A percentile compares a stretch with the other conserved stretches of the same genome.
phyloP scores from a whole-genome alignment of 1,140 invertebrate species.

The Platyura marginata region DNA sequence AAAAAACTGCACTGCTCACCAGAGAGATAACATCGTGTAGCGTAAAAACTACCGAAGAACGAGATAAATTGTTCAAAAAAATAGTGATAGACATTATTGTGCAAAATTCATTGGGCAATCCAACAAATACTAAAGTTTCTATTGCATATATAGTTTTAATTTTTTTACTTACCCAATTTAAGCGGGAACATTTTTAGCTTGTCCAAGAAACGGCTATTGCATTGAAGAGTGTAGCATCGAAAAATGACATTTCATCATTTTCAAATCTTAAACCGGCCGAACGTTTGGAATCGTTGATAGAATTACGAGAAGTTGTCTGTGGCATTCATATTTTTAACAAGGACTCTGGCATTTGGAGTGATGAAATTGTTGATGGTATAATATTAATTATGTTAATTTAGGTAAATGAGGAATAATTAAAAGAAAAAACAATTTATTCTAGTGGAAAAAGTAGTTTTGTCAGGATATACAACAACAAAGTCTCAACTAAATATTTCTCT shows the following conservation, averaged over 20 bases:
- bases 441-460: no score
- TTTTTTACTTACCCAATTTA: no score
- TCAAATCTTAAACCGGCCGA: neutral
- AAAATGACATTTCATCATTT: neutral
- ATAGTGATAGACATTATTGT: conserved; percentile 1
- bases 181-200: neutral
- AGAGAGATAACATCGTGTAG: neutral
- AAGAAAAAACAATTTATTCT: no score
- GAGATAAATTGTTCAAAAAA: neutral
- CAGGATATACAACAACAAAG: conserved; percentile 1
- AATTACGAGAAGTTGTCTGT: conserved; percentile 1
- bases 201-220: conserved; percentile 1
- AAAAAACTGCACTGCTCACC: neutral
- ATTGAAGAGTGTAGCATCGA: neutral
- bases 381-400: no score
- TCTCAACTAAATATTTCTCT: neutral
- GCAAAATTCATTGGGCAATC: neutral
- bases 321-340: conserved; percentile 3
- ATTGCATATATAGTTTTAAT: neutral
- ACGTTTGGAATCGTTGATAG: neutral
- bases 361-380: neutral
- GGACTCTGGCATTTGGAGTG: neutral
- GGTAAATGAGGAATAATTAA: no score
- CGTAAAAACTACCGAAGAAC: neutral
- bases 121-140: neutral